Percentiles rank a stretch among this genome's conserved stretches.
These are phyloP conservation scores for Epirrhoe alternata DNA, from an alignment of 2,888 invertebrate genomes.

Conservation along the genomic window DNA sequence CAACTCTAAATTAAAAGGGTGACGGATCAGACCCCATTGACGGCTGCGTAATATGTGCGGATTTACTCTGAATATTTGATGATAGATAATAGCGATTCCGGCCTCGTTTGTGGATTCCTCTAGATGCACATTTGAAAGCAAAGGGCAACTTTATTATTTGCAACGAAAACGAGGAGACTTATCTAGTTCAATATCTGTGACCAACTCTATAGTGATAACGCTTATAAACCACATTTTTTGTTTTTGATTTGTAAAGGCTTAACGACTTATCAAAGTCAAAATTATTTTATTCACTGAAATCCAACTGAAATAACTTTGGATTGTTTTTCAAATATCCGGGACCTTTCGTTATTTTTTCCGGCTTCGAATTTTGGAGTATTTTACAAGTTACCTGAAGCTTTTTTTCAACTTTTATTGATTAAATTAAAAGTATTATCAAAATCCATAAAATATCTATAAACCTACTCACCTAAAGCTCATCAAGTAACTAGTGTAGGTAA, in stretches of 20 bases:
- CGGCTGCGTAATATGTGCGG: conserved; percentile 78
- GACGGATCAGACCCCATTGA: conserved; percentile 83
- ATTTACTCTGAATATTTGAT: conserved; percentile 76
- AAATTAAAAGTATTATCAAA: not conserved
- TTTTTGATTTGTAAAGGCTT: too few relatives aligned
- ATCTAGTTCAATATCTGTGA: too few relatives aligned
- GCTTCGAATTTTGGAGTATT: too few relatives aligned
- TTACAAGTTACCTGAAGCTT: too few relatives aligned
- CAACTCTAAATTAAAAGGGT: conserved; percentile 84
- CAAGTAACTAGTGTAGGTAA: conserved; percentile 13
- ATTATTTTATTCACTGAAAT: too few relatives aligned
- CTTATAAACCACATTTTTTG: too few relatives aligned
- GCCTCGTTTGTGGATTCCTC: conserved; percentile 33
- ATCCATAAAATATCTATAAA: not conserved
- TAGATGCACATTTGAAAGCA: conserved; percentile 7
- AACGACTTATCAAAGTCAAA: too few relatives aligned
- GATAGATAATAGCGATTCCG: conserved; percentile 65
- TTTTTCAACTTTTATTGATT: too few relatives aligned
- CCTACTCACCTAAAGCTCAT: conserved; percentile 8
- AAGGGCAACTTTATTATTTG: conserved; percentile 2
- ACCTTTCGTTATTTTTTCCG: too few relatives aligned
- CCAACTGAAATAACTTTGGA: too few relatives aligned
- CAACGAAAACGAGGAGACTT: not conserved
- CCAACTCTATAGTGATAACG: too few relatives aligned
- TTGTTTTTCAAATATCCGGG: too few relatives aligned